phyloP scores from a whole-genome alignment of 2,888 invertebrate species.

The Dyspetes luteomarginatus region DNA sequence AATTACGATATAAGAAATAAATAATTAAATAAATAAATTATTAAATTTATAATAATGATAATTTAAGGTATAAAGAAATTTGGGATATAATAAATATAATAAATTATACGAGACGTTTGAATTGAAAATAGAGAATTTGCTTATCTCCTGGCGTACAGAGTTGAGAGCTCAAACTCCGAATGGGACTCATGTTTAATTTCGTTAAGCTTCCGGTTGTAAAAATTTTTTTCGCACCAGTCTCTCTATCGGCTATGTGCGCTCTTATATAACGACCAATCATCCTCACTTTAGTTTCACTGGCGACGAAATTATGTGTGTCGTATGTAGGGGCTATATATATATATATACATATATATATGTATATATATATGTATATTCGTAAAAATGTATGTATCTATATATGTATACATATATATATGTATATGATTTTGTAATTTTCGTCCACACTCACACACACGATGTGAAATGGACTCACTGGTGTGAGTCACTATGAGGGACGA shows the following conservation, averaged over 20 bases:
- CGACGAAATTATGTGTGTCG: constrained; percentile 54
- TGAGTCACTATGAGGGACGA: too few relatives aligned
- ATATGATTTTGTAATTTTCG: too few relatives aligned
- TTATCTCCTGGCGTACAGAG: too few relatives aligned
- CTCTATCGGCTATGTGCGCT: constrained; percentile 40
- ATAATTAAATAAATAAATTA: too few relatives aligned
- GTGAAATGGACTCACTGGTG: too few relatives aligned
- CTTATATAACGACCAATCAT: constrained; percentile 67
- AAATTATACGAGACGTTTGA: neutral
- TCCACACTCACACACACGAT: too few relatives aligned
- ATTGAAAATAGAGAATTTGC: neutral
- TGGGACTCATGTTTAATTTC: constrained; percentile 11
- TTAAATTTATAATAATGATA: too few relatives aligned
- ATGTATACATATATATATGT: neutral
- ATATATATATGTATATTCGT: too few relatives aligned
- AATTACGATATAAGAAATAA: neutral
- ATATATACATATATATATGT: neutral
- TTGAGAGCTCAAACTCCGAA: neutral
- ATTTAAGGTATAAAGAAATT: too few relatives aligned
- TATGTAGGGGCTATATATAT: neutral
- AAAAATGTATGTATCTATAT: neutral
- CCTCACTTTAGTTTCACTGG: constrained; percentile 67
- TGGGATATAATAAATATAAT: too few relatives aligned
- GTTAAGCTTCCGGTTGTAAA: constrained; percentile 60
- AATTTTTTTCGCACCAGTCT: constrained; percentile 45